Base-by-base conservation (phyloP, 2,797 vertebrate genomes). In the Lepus oiostolus region DNA sequence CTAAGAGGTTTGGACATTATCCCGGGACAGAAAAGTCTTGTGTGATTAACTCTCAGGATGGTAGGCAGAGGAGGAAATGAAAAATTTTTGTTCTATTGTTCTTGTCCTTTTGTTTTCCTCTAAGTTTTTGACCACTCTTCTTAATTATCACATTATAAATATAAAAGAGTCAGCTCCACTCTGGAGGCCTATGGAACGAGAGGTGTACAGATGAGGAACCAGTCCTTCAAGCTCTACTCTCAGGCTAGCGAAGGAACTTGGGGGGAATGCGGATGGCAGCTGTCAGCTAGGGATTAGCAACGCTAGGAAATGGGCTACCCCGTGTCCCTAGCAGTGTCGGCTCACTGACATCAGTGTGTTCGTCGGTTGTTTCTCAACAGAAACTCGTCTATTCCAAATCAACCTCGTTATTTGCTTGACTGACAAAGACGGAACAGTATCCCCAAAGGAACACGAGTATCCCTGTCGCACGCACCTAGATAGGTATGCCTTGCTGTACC, bases 171-270 rank as follows among this genome's bases (percentile, higher is more conserved):
- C 52, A 50, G 42, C 4, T 65, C 72, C 76, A 38, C n/a, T 90
- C 35, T 76, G 79, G 32, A 90, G 80, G n/a, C 6, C 52, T 70
- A 62, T 32, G 22, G 21, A 62, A 88, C 68, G 94, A 95, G 75
- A 88, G 50, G 16, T 54, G 86, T 84, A 83, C 72, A n/a, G 22
- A 76, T 38, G 16, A 16, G 16, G 7, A 50, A n/a, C 60, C 17
- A 42, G 19, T 86, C 17, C 32, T 86, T 95, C 60, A 85, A 77
- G n/a, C 22, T 80, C 81, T 63, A 4, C 4, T 26, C 11, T 42
- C 52, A 35, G 22, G 12, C 3, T 60, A n/a, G 9, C 11, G 11
- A 47, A 60, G 32, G 72, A 85, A 76, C 32, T n/a, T 35, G 35
- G 35, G 19, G 77, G 10, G 17, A 21, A 26, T 7, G 4, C 30